Evolutionary conservation across 2,113 vertebrate species (phyloP).

Genomic region (Tupaia chinensis): DNA sequence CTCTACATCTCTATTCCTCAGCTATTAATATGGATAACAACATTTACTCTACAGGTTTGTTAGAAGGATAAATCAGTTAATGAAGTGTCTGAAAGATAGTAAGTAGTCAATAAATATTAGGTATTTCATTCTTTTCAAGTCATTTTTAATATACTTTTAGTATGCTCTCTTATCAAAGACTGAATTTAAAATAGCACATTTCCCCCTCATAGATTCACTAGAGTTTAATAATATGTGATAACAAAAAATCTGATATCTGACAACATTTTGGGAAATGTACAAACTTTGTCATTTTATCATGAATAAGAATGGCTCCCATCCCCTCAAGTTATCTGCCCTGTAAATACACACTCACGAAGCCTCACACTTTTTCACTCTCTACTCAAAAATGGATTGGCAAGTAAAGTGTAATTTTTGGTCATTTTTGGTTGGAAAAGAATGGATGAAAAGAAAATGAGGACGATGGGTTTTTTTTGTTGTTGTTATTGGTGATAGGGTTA

Average conservation of each 20-base stretch:
- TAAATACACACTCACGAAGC: background rate
- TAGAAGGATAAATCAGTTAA: slow-evolving; percentile 12
- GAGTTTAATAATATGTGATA: background rate
- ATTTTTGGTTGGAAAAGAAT: background rate
- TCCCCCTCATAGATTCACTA: background rate
- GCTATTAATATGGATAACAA: background rate
- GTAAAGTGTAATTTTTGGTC: background rate
- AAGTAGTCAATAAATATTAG: background rate
- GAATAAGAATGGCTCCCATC: background rate
- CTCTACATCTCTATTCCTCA: background rate
- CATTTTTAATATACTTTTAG: slow-evolving; percentile 39
- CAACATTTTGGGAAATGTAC: background rate
- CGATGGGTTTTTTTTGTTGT: background rate
- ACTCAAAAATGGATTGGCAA: background rate
- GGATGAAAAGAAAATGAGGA: background rate
- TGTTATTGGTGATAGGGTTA: background rate
- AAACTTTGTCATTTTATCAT: background rate
- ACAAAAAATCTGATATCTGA: background rate
- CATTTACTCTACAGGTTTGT: background rate
- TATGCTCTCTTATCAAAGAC: background rate
- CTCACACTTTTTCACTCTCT: background rate
- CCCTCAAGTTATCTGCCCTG: background rate
- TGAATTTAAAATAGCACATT: background rate
- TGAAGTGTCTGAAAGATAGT: background rate
- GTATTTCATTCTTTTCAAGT: slow-evolving; percentile 4